phyloP scores from a whole-genome alignment of 2,888 invertebrate genomes.

The Trichopria drosophilae region DNA sequence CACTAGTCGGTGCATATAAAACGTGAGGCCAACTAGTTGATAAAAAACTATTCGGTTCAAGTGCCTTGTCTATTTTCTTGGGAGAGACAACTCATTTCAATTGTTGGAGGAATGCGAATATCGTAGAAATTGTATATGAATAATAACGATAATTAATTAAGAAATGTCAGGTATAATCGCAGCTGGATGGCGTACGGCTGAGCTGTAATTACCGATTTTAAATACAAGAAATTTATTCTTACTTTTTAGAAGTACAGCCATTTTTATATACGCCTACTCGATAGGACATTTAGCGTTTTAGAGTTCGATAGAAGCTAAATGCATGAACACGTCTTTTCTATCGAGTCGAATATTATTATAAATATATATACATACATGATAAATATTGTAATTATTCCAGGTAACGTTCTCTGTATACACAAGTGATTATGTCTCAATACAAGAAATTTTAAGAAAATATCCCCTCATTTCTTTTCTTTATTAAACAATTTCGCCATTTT shows the following conservation, averaged over 20 bases:
- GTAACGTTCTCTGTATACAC: constrained; percentile 50
- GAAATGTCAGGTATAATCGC: constrained; percentile 39
- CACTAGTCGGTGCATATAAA: constrained; percentile 47
- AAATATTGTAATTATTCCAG: constrained; percentile 23
- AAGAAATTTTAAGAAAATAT: constrained; percentile 42
- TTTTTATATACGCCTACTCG: constrained; percentile 56
- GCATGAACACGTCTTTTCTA: constrained; percentile 51
- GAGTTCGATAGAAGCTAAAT: constrained; percentile 49
- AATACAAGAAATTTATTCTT: constrained; percentile 50
- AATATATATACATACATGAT: constrained; percentile 9
- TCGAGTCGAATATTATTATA: constrained; percentile 45
- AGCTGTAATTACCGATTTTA: constrained; percentile 26
- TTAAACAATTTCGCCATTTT: too few relatives aligned
- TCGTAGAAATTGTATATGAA: constrained; percentile 44
- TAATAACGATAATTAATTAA: constrained; percentile 33
- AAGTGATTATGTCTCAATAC: constrained; percentile 47
- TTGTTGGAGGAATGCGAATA: constrained; percentile 58
- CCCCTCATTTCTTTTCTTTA: not conserved
- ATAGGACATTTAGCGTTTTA: constrained; percentile 49
- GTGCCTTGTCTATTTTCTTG: constrained; percentile 59
- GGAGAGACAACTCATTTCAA: constrained; percentile 57
- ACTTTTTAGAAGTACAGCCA: constrained; percentile 57
- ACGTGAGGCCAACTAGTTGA: constrained; percentile 55
- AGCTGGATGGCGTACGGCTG: constrained; percentile 43
- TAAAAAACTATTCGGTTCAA: constrained; percentile 54